Evolutionary conservation across 2,113 vertebrate species (phyloP).

Genomic region (Trematomus loennbergii): DNA sequence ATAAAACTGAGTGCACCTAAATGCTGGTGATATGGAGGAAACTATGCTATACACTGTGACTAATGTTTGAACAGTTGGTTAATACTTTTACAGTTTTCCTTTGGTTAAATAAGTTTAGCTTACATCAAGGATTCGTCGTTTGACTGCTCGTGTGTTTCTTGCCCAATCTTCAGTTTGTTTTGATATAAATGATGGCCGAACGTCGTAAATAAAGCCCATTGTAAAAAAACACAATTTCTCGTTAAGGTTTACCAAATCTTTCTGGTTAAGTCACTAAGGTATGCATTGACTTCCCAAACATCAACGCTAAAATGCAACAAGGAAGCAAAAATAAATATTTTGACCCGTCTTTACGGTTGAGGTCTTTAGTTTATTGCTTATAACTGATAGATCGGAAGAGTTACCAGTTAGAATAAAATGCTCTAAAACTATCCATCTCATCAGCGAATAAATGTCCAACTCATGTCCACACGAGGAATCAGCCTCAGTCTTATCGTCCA

Average conservation of each 20-base stretch:
- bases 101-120: neutral
- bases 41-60: too few species aligned
- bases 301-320: neutral
- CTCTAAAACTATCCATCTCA: constrained; percentile 25
- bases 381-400: constrained; percentile 20
- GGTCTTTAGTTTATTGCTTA: constrained; percentile 50
- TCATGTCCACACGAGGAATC: neutral
- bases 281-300: neutral
- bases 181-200: neutral
- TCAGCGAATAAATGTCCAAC: neutral
- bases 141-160: constrained; percentile 1
- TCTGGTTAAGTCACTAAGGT: neutral
- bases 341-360: constrained; percentile 18
- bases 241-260: neutral
- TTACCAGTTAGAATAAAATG: neutral
- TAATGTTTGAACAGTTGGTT: neutral
- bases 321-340: neutral
- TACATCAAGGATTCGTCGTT: neutral
- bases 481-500: neutral
- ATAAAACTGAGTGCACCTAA: too few species aligned
- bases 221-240: neutral
- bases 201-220: neutral
- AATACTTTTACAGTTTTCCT: neutral
- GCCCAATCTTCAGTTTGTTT: neutral
- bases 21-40: too few species aligned